Evolutionary conservation across 2,888 invertebrate species (phyloP), one percentile per base, ranked within the genome.

Genomic region (Cinara cedri): DNA sequence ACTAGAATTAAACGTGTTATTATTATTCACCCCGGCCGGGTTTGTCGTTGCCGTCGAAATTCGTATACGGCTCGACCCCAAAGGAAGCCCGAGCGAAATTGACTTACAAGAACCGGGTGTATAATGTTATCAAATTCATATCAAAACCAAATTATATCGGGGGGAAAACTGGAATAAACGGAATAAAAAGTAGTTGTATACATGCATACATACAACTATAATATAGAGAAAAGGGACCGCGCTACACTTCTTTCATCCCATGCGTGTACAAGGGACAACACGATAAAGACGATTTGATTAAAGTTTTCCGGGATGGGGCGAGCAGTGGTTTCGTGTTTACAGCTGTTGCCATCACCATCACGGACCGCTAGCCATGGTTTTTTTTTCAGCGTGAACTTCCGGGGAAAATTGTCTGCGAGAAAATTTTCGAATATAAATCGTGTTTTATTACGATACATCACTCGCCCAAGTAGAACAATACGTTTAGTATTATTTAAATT

Each of bases 1-100:
- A 55, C 55, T n/a, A 24, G 65, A 75, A 75, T 75, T 75, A 75
- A 75, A 75, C 66, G 55, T 66, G 75, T 75, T 75, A 75, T 75
- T 75, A 62, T 75, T 75, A 75, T 75, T 75, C 75, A 75, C 66
- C 75, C 75, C 46, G 54, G 4, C 24, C 14, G 21, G 8, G 6
- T 24, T 13, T 13, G 24, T 14, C 6, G 19, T 21, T 42, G 10
- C 51, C 11, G 49, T 26, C 8, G 44, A 16, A 65, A 19, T 65
- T 63, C 63, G 74, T 54, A 70, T n/a, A 8, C 34, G 51, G 19
- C 54, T 19, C 34, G 34, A 26, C 70, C 70, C 51, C 26, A 6
- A 54, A 42, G 2, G 19, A 34, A 34, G 19, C 49, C 70, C 26
- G 19, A 24, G 74, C 54, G 42, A 54, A 75, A 75, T 75, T 26